These are phyloP conservation scores for Zaprionus camerounensis DNA, from an alignment of 1,140 invertebrate species.

Conservation along the genomic window DNA sequence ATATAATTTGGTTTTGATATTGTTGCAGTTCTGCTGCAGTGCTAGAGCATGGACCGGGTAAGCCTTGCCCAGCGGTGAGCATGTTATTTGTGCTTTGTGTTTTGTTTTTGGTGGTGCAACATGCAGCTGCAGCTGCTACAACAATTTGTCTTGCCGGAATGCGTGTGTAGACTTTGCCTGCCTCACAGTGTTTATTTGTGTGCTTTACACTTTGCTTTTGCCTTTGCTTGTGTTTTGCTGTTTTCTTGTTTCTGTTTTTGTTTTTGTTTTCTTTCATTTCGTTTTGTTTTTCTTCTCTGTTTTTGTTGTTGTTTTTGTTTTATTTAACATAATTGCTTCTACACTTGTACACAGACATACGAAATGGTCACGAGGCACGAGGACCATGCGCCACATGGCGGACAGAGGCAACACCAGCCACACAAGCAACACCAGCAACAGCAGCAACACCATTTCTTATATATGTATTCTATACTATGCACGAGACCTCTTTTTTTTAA, in stretches of 20 bases:
- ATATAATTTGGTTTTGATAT: conserved; percentile 78
- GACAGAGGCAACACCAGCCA: conserved; percentile 18
- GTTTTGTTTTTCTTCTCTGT: conserved; percentile 35
- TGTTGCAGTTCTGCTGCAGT: conserved; percentile 35
- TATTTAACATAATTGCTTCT: conserved; percentile 78
- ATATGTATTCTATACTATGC: conserved; percentile 4
- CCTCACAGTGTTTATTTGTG: conserved; percentile 46
- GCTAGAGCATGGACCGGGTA: not conserved
- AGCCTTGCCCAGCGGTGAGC: conserved; percentile 5
- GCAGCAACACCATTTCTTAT: conserved; percentile 14
- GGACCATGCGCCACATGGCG: conserved; percentile 37
- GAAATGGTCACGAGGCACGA: conserved; percentile 23
- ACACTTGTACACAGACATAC: conserved; percentile 46
- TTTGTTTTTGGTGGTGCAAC: conserved; percentile 76
- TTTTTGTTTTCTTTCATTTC: conserved; percentile 70
- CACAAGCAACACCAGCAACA: conserved; percentile 19
- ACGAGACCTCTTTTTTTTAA: conserved; percentile 53
- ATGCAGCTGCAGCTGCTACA: conserved; percentile 67
- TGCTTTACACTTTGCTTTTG: conserved; percentile 34
- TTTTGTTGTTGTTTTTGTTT: conserved; percentile 68
- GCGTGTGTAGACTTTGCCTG: conserved; percentile 57
- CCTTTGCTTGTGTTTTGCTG: conserved; percentile 25
- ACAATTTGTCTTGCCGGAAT: conserved; percentile 74
- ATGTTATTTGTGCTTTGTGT: conserved; percentile 38
- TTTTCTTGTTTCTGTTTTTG: conserved; percentile 40